phyloP scores from a whole-genome alignment of 2,113 vertebrate genomes.

The Tamias sibiricus region DNA sequence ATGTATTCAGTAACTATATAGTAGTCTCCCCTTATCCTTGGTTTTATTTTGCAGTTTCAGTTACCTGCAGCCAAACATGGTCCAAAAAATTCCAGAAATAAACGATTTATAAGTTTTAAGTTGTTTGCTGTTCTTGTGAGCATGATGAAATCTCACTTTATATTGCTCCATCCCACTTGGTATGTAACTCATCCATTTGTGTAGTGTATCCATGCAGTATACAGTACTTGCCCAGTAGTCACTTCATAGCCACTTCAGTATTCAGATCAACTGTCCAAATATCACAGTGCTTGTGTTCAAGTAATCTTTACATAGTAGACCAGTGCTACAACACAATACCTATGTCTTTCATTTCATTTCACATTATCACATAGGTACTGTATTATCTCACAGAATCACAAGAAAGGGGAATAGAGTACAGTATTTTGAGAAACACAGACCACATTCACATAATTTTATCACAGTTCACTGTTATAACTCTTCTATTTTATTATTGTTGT shows the following conservation, averaged over 20 bases:
- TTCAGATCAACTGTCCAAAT: too few relatives aligned
- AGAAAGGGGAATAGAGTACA: not conserved
- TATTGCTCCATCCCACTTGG: not conserved
- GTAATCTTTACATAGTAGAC: not conserved
- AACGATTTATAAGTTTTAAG: not conserved
- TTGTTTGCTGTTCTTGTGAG: not conserved
- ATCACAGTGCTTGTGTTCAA: not conserved
- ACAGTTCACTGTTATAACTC: not conserved
- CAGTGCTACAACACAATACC: not conserved
- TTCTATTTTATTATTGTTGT: not conserved
- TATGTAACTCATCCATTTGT: not conserved
- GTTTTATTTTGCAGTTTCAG: not conserved
- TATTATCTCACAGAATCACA: not conserved
- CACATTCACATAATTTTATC: not conserved
- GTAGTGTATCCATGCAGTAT: not conserved
- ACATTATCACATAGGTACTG: not conserved
- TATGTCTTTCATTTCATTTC: not conserved
- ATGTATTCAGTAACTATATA: not conserved
- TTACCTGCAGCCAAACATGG: not conserved
- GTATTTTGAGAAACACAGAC: not conserved
- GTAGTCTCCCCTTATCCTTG: too few relatives aligned
- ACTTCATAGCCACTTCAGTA: not conserved
- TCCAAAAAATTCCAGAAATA: not conserved
- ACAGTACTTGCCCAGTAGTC: not conserved
- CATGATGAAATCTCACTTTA: not conserved